Conservation (phyloP, 1,140 invertebrate species). For the Melitaea cinxia region DNA sequence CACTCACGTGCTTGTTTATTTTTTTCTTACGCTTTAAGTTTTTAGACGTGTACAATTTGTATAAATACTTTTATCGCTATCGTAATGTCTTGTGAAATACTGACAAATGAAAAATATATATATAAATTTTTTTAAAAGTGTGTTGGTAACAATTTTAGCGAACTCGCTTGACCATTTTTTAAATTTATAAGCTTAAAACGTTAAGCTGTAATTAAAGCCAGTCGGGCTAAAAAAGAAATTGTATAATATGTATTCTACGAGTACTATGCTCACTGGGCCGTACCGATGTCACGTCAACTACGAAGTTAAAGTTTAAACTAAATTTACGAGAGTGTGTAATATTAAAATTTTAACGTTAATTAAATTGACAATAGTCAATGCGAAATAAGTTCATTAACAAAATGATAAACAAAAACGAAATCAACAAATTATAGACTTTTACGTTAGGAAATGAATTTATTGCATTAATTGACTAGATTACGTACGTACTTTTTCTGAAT, state of each 20-base stretch:
- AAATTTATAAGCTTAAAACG: constrained; percentile 4
- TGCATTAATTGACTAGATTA: no score
- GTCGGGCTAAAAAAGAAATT: constrained; percentile 6
- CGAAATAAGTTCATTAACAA: no score
- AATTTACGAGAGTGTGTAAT: neutral
- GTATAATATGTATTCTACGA: no score
- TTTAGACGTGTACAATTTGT: no score
- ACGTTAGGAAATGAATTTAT: no score
- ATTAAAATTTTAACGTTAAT: neutral
- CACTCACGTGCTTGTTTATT: no score
- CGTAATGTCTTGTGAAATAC: neutral
- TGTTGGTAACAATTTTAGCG: neutral
- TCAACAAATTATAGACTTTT: no score
- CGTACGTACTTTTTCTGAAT: no score
- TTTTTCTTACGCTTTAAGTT: no score
- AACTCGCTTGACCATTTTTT: constrained; percentile 1
- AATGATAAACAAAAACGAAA: no score
- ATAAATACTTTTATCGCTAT: no score
- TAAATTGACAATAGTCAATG: no score
- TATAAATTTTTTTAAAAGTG: neutral
- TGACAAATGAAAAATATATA: neutral
- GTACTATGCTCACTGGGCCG: neutral
- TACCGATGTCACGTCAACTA: constrained; percentile 2
- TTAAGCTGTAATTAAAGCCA: constrained; percentile 11
- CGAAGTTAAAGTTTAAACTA: neutral